phyloP scores from a whole-genome alignment of 2,797 vertebrate genomes.

The Galagoides demidoff region DNA sequence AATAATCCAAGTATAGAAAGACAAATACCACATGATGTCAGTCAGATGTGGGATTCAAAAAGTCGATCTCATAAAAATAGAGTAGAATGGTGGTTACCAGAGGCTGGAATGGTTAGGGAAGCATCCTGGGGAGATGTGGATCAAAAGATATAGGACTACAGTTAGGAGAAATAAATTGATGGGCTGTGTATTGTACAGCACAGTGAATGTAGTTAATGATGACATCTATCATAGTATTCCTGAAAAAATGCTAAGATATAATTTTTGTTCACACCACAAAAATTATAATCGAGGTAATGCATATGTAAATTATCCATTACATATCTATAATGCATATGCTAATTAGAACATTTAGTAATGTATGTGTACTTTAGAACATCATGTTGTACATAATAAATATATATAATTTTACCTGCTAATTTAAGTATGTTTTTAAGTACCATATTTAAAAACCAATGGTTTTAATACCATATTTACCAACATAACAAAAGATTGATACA shows the following conservation, averaged over 20 bases:
- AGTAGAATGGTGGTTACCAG: background rate
- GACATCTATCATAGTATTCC: background rate
- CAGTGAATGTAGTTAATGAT: background rate
- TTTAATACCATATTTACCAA: no score
- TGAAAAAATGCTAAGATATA: background rate
- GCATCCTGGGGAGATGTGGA: background rate
- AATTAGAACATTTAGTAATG: background rate
- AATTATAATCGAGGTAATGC: background rate
- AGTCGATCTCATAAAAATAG: background rate
- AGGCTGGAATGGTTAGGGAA: background rate
- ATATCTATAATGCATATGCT: no score
- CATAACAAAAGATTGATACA: no score
- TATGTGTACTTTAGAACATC: background rate
- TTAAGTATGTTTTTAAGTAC: background rate
- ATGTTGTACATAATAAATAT: background rate
- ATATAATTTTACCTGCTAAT: background rate
- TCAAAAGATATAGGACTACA: background rate
- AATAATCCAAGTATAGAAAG: background rate
- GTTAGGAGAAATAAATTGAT: background rate
- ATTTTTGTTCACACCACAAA: background rate
- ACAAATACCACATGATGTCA: background rate
- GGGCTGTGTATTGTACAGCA: background rate
- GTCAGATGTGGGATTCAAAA: background rate
- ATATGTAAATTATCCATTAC: background rate
- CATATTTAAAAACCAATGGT: no score